Base-by-base conservation (phyloP, 2,888 invertebrate genomes). In the Sialis lutaria region DNA sequence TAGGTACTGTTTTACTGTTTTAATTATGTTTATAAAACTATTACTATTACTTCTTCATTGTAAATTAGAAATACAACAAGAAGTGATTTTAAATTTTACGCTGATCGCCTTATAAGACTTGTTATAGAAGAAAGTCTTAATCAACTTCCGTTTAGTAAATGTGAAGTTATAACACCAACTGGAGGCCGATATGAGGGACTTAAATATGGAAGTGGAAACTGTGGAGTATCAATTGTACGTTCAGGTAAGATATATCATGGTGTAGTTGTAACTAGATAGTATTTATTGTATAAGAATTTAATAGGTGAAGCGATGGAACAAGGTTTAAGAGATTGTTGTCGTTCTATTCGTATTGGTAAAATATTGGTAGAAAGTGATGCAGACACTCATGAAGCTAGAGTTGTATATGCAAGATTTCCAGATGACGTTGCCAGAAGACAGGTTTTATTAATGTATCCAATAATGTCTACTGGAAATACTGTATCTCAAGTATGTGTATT, bases 71-170 rank as follows among this genome's bases (percentile, higher is more conserved):
- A 85, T 56, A 96, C 95, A 30, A 72, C 82, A 3, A 74, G 93
- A 55, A 91, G 87, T 68, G 97, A 98, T 66, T 98, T 98, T 64
- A 95, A 97, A 63, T 98, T 98, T 67, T 96, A 91, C 65, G 97
- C 97, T 0, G 98, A 98, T 65, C 81, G 98, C 53, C 69, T 98
- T 64, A 98, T 98, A 59, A 80, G 98, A 4, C 71, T 98, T 35
- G 95, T 98, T 1, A 95, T 98, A 51, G 98, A 98, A 62, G 97
- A 97, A 64, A 96, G 96, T 52, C 70, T 98, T 32, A 98, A 98
- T 67, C 93, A 93, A 61, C 68, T 96, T 47, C 97, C 98, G 0
- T 97, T 95, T 62, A 82, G 86, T 0, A 83, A 88, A 64, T 86
- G 86, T 60, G 79, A 82, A 54, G 87, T 98, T 4, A 81, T 82